phyloP scores from a whole-genome alignment of 1,140 invertebrate genomes.

The Helicoverpa armigera region DNA sequence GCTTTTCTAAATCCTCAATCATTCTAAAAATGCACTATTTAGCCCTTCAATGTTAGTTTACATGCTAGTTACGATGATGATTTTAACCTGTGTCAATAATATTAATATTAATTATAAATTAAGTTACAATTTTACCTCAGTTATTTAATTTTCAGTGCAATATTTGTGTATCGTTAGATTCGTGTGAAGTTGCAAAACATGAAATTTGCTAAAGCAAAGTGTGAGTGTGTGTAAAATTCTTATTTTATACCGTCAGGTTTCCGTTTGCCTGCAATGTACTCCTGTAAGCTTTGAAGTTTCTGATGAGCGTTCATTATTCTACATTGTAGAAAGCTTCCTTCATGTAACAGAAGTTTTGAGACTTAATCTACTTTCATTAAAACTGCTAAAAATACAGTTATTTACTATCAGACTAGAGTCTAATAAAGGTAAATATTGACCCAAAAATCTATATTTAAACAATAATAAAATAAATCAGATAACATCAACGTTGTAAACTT shows the following conservation, averaged over 20 bases:
- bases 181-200: slow-evolving; percentile 57
- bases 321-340: slow-evolving; percentile 53
- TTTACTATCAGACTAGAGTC: slow-evolving; percentile 20
- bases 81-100: slow-evolving; percentile 34
- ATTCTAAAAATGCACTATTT: slow-evolving; percentile 68
- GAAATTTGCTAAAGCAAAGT: slow-evolving; percentile 63
- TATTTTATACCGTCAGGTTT: slow-evolving; percentile 49
- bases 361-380: slow-evolving; percentile 23
- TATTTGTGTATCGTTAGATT: slow-evolving; percentile 47
- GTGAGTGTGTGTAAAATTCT: slow-evolving; percentile 56
- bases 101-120: slow-evolving; percentile 22
- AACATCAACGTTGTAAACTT: neutral
- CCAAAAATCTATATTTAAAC: neutral
- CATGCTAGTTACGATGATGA: slow-evolving; percentile 59
- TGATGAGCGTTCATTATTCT: slow-evolving; percentile 42
- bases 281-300: slow-evolving; percentile 38
- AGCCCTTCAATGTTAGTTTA: slow-evolving; percentile 64
- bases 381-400: slow-evolving; percentile 13
- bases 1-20: slow-evolving; percentile 65
- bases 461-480: neutral
- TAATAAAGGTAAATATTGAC: slow-evolving; percentile 14
- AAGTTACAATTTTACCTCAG: slow-evolving; percentile 31
- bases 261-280: slow-evolving; percentile 42
- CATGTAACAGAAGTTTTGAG: slow-evolving; percentile 33
- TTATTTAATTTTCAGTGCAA: slow-evolving; percentile 47